Percentiles rank a stretch among this genome's conserved stretches.
phyloP scores from a whole-genome alignment of 2,797 vertebrate genomes.

The Parauchenoglanis punctatus region DNA sequence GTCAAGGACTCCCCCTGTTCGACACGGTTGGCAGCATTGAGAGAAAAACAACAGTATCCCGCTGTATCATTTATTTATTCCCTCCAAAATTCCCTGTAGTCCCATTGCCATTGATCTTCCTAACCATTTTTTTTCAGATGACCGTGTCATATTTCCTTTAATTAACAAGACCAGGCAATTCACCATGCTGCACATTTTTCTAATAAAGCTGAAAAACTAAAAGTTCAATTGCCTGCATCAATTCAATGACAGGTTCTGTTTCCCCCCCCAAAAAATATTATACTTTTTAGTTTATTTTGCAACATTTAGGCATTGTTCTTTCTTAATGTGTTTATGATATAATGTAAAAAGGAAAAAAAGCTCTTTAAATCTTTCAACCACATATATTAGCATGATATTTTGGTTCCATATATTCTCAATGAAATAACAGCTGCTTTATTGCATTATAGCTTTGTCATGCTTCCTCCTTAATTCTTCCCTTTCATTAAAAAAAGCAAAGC shows the following conservation, averaged over 20 bases:
- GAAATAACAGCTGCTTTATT: not conserved
- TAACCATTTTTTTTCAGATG: slow-evolving; percentile 5
- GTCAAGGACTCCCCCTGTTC: slow-evolving; percentile 41
- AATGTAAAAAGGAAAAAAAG: not conserved
- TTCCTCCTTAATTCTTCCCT: not conserved
- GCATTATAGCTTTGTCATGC: not conserved
- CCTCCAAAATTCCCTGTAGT: slow-evolving; percentile 23
- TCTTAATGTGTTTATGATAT: not conserved
- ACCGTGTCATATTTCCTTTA: slow-evolving; percentile 18
- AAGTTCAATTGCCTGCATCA: not conserved
- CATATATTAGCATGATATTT: not conserved
- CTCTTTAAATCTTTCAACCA: not conserved
- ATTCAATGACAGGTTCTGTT: not conserved
- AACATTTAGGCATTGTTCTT: not conserved
- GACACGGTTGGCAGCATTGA: slow-evolving; percentile 35
- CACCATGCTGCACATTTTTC: not conserved
- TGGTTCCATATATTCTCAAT: not conserved
- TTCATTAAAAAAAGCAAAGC: not conserved
- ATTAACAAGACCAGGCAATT: slow-evolving; percentile 15
- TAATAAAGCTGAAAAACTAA: not conserved
- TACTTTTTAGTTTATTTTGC: not conserved
- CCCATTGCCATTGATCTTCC: slow-evolving; percentile 31
- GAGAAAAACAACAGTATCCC: slow-evolving; percentile 48
- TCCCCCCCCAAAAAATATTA: not conserved
- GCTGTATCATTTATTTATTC: slow-evolving; percentile 47